A percentile compares a stretch with the other conserved stretches of the same genome.
phyloP scores from a whole-genome alignment of 2,888 invertebrate species.

The Folsomia manolachei region DNA sequence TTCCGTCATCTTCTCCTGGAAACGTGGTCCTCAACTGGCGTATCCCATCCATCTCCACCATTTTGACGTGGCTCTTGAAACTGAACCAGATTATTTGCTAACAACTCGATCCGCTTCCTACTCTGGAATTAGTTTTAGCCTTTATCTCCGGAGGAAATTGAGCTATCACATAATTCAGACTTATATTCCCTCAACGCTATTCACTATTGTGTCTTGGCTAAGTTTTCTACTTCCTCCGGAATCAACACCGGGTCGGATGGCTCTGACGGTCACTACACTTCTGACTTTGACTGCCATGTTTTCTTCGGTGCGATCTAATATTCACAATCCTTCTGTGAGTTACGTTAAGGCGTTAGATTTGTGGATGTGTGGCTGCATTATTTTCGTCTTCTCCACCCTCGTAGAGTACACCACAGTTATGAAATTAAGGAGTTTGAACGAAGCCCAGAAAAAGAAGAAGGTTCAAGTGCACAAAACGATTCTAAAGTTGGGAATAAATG shows the following conservation, averaged over 20 bases:
- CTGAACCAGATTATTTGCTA: background rate
- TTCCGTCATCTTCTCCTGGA: background rate
- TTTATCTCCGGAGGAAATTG: constrained; percentile 4
- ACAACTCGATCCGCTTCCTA: background rate
- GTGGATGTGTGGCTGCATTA: constrained; percentile 10
- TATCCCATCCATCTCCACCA: background rate
- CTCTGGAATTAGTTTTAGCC: background rate
- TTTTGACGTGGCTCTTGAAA: constrained; percentile 1
- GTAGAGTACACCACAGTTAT: background rate
- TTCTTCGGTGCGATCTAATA: background rate
- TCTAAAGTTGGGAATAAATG: background rate
- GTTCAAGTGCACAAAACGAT: no score
- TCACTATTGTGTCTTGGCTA: background rate
- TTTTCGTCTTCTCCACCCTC: background rate
- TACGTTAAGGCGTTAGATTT: constrained; percentile 13
- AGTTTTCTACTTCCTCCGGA: constrained; percentile 1
- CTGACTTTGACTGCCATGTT: constrained; percentile 13
- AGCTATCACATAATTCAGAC: constrained; percentile 12
- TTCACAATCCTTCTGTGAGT: background rate
- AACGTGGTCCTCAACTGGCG: background rate
- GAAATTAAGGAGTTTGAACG: background rate
- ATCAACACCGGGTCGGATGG: background rate
- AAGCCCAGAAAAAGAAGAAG: background rate
- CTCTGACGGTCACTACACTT: background rate
- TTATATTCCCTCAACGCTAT: background rate